Percentiles rank a stretch among this genome's conserved stretches.
phyloP scores from a whole-genome alignment of 2,113 vertebrate genomes.

The Sinocyclocheilus maitianheensis region DNA sequence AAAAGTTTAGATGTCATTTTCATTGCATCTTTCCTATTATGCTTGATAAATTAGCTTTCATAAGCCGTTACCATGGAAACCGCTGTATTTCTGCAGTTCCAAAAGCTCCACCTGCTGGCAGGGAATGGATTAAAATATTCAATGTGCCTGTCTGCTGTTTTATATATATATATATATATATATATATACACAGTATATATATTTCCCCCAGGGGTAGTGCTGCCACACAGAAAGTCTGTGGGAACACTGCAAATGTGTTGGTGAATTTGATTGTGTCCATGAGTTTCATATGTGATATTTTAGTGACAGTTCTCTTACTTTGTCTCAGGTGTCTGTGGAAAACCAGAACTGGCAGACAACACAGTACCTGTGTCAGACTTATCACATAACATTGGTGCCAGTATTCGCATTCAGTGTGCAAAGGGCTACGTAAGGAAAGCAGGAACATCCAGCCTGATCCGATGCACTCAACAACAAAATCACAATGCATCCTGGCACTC shows the following conservation, averaged over 20 bases:
- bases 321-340: conserved; percentile 26
- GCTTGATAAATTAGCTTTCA: too few species aligned
- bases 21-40: too few species aligned
- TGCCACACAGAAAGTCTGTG: too few species aligned
- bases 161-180: too few species aligned
- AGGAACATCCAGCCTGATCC: conserved; percentile 69
- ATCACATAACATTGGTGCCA: accelerated
- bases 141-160: too few species aligned
- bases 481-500: not conserved
- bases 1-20: too few species aligned
- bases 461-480: conserved; percentile 12
- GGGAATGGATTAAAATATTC: too few species aligned
- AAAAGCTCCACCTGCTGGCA: too few species aligned
- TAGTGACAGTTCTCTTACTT: not conserved
- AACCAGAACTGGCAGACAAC: not conserved
- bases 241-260: not conserved
- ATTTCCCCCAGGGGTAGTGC: too few species aligned
- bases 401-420: conserved; percentile 58
- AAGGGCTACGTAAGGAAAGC: conserved; percentile 59
- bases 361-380: not conserved
- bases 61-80: too few species aligned
- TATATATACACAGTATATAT: too few species aligned
- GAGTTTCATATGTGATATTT: not conserved
- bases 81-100: too few species aligned
- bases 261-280: not conserved